These are phyloP conservation scores for Hypocryptadius cinnamomeus DNA, from an alignment of 2,113 vertebrate genomes.

Conservation along the genomic window DNA sequence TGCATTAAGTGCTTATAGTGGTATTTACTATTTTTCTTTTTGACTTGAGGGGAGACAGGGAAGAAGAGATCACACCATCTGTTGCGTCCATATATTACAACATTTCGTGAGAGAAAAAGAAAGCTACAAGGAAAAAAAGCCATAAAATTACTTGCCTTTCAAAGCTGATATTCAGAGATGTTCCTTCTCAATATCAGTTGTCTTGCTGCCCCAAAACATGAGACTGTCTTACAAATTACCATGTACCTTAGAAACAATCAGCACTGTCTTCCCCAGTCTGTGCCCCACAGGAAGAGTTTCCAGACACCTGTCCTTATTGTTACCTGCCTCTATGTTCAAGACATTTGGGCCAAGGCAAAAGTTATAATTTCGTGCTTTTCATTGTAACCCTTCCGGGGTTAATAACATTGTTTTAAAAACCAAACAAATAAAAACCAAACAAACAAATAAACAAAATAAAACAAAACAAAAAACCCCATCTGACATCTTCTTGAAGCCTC, in stretches of 20 bases:
- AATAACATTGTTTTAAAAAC: background rate
- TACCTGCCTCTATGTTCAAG: background rate
- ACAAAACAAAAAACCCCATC: no score
- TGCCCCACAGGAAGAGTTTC: background rate
- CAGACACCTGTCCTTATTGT: background rate
- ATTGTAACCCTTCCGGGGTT: background rate
- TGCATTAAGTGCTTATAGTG: background rate
- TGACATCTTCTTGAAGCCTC: background rate
- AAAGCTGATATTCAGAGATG: background rate
- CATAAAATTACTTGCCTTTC: background rate
- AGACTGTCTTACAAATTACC: background rate
- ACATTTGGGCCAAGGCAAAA: background rate
- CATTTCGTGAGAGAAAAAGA: background rate
- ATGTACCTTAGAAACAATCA: background rate
- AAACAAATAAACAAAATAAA: background rate
- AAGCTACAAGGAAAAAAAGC: background rate
- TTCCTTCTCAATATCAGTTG: background rate
- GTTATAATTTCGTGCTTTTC: background rate
- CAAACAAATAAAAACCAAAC: background rate
- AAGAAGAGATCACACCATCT: background rate
- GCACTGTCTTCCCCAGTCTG: background rate
- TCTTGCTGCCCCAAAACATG: background rate
- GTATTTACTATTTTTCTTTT: slow-evolving; percentile 5
- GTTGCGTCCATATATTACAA: background rate
- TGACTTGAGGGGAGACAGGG: background rate